A percentile compares a stretch with the other conserved stretches of the same genome.
Evolutionary conservation across 2,888 invertebrate species (phyloP).

Genomic region (Heliconius erato): DNA sequence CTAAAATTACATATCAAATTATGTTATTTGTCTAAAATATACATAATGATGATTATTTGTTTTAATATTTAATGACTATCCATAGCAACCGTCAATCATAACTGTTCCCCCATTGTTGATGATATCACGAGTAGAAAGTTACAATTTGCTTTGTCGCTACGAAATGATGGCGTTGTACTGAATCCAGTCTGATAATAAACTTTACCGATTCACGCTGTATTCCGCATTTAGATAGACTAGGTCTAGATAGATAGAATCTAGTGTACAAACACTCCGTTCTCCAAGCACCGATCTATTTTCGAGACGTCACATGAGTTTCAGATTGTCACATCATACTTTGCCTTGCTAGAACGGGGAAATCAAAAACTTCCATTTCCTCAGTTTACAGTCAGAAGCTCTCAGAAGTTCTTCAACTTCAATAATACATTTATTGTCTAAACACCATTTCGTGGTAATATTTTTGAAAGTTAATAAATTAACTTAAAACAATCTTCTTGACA

Average conservation of each 20-base stretch:
- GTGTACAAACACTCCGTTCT: not conserved
- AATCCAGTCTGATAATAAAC: not conserved
- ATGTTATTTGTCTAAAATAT: not conserved
- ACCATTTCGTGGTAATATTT: not conserved
- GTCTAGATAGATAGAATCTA: not conserved
- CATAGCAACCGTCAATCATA: slow-evolving; percentile 24
- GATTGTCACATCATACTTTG: too few relatives aligned
- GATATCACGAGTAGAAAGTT: slow-evolving; percentile 43
- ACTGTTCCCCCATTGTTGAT: slow-evolving; percentile 44
- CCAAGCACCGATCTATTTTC: not conserved
- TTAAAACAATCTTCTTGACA: not conserved
- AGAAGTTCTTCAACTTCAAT: too few relatives aligned
- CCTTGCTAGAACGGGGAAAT: too few relatives aligned
- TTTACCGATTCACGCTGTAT: not conserved
- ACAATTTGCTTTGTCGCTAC: slow-evolving; percentile 37
- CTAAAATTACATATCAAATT: too few relatives aligned
- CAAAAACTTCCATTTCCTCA: too few relatives aligned
- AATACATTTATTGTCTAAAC: too few relatives aligned
- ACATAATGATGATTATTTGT: not conserved
- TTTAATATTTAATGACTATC: slow-evolving; percentile 9
- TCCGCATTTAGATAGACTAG: not conserved
- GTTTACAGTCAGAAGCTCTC: not conserved
- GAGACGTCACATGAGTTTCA: too few relatives aligned
- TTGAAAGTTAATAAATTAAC: not conserved
- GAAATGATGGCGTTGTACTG: slow-evolving; percentile 19